These are phyloP conservation scores for Reinhardtius hippoglossoides DNA, from an alignment of 2,113 vertebrate species.

Conservation along the genomic window DNA sequence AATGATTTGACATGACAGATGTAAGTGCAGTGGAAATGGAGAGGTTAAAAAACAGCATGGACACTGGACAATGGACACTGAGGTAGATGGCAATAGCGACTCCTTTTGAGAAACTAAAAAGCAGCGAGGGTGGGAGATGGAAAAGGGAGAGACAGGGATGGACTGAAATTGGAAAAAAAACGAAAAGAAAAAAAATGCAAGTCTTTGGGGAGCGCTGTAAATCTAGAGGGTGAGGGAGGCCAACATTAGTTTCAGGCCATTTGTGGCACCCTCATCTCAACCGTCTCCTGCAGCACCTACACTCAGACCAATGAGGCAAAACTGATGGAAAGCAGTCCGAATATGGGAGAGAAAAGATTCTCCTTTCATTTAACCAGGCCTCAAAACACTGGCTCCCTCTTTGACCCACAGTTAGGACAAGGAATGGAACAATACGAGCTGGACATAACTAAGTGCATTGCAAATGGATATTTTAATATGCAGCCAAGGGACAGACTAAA, in stretches of 20 bases:
- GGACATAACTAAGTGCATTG: constrained; percentile 52
- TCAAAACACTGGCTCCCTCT: constrained; percentile 21
- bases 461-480: constrained; percentile 26
- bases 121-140: neutral
- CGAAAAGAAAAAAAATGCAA: constrained; percentile 32
- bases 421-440: constrained; percentile 45
- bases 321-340: constrained; percentile 73
- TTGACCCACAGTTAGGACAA: constrained; percentile 40
- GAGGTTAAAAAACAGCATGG: constrained; percentile 50
- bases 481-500: constrained; percentile 14
- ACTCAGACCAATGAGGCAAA: constrained; percentile 72
- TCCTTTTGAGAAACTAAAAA: constrained; percentile 28
- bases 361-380: constrained; percentile 57
- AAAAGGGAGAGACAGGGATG: constrained; percentile 7
- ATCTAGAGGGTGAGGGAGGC: constrained; percentile 68
- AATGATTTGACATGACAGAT: constrained; percentile 61
- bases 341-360: constrained; percentile 48
- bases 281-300: constrained; percentile 69
- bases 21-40: constrained; percentile 51
- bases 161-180: constrained; percentile 26
- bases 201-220: constrained; percentile 62
- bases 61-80: constrained; percentile 15
- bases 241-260: constrained; percentile 81
- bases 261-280: constrained; percentile 78
- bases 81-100: constrained; percentile 22